Conservation (phyloP, 1,140 invertebrate genomes). For the Sitodiplosis mosellana region DNA sequence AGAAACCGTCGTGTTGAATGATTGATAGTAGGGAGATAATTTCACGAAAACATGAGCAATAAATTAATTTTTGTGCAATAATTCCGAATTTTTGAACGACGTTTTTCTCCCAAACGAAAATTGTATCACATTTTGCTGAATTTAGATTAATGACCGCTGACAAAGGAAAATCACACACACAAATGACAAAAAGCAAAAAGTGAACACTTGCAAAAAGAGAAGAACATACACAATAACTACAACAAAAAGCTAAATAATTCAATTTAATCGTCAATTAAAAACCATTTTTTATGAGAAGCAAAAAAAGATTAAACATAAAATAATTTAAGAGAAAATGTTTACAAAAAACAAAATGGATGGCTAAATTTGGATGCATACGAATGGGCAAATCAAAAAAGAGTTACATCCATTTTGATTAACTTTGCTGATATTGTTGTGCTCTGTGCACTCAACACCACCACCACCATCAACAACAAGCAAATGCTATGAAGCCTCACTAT, state of each 20-base stretch:
- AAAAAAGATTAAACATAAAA: no score
- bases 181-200: no score
- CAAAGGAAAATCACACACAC: no score
- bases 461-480: no score
- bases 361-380: not conserved
- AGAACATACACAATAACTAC: not conserved
- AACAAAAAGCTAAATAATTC: not conserved
- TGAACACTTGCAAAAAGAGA: no score
- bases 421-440: no score
- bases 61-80: constrained; percentile 10
- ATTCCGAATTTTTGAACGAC: constrained; percentile 14
- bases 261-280: not conserved
- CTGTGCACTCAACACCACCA: no score
- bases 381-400: no score
- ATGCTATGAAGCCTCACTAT: no score
- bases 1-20: constrained; percentile 4
- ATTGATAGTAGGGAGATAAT: constrained; percentile 18
- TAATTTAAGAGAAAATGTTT: not conserved
- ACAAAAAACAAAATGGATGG: not conserved
- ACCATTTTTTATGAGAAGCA: not conserved
- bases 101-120: constrained; percentile 13
- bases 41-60: constrained; percentile 5
- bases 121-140: no score
- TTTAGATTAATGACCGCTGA: no score
- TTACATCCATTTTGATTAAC: no score